phyloP scores from a whole-genome alignment of 2,113 vertebrate species.

The Nannobrachium achirus region DNA sequence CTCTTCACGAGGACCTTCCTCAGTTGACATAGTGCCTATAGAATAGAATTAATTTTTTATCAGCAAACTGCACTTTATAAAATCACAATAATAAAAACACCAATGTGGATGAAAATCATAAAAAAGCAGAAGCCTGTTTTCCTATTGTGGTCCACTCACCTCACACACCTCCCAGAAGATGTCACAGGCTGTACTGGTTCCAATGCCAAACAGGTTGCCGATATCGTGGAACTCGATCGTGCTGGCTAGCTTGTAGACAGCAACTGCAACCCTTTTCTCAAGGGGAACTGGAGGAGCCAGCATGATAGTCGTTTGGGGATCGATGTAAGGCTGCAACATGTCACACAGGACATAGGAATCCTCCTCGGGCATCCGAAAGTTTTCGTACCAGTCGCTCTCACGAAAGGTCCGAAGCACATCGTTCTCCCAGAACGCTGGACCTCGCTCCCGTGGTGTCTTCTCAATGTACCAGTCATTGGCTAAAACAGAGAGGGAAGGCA shows the following conservation, averaged over 20 bases:
- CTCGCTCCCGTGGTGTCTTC: constrained; percentile 1
- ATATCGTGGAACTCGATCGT: constrained; percentile 26
- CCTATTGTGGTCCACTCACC: too few relatives aligned
- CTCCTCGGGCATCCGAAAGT: constrained; percentile 11
- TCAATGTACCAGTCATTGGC: not conserved
- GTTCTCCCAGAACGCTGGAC: constrained; percentile 1
- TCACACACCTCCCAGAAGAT: constrained; percentile 19
- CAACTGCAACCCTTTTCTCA: constrained; percentile 23
- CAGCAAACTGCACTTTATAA: too few relatives aligned
- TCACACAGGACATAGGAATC: constrained; percentile 1
- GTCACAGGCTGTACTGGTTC: constrained; percentile 12
- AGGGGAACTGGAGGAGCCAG: constrained; percentile 2
- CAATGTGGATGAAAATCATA: too few relatives aligned
- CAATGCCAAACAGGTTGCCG: constrained; percentile 15
- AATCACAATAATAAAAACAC: too few relatives aligned
- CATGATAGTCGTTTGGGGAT: constrained; percentile 1
- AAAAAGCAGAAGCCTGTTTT: too few relatives aligned
- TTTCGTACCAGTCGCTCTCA: too few relatives aligned
- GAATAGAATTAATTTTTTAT: too few relatives aligned
- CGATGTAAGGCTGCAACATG: not conserved
- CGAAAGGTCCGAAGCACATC: not conserved
- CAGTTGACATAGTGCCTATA: constrained; percentile 6
- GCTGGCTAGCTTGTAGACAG: constrained; percentile 20
- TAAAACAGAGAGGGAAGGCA: constrained; percentile 4
- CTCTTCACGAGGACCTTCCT: not conserved